Percentiles rank a stretch among this genome's conserved stretches.
Conservation (phyloP, 2,113 vertebrate species). For the Entelurus aequoreus region DNA sequence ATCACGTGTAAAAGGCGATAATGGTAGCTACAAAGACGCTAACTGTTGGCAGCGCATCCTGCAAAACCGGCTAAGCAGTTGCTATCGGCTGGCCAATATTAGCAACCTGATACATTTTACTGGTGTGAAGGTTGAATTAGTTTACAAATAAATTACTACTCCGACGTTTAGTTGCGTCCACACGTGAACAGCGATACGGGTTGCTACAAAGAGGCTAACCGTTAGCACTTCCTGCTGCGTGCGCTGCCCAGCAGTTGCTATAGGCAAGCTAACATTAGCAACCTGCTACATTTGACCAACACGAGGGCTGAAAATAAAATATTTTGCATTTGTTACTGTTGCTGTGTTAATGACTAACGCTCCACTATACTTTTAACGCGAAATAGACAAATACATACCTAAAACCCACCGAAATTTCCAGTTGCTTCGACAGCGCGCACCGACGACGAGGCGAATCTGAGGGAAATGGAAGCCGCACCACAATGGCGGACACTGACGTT, state of each 20-base stretch:
- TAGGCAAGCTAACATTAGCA: conserved; percentile 31
- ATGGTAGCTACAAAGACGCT: background rate
- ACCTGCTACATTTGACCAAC: background rate
- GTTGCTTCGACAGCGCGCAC: background rate
- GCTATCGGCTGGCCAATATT: no score
- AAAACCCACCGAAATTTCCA: conserved; percentile 14
- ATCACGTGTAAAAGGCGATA: background rate
- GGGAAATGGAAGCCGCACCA: background rate
- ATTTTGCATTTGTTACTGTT: background rate
- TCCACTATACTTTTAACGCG: no score
- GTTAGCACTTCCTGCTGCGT: conserved; percentile 25
- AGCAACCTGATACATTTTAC: no score
- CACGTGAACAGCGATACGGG: background rate
- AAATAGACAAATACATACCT: background rate
- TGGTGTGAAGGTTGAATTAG: no score
- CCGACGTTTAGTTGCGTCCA: background rate
- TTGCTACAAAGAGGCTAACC: background rate
- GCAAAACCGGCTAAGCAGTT: no score
- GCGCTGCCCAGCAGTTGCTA: background rate
- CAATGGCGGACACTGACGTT: conserved; percentile 1
- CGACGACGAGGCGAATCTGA: conserved; percentile 20
- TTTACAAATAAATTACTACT: no score
- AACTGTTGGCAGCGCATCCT: no score
- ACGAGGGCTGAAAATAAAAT: background rate
- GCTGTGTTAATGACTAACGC: background rate